phyloP scores from a whole-genome alignment of 1,140 invertebrate genomes.

The Eriocheir sinensis region DNA sequence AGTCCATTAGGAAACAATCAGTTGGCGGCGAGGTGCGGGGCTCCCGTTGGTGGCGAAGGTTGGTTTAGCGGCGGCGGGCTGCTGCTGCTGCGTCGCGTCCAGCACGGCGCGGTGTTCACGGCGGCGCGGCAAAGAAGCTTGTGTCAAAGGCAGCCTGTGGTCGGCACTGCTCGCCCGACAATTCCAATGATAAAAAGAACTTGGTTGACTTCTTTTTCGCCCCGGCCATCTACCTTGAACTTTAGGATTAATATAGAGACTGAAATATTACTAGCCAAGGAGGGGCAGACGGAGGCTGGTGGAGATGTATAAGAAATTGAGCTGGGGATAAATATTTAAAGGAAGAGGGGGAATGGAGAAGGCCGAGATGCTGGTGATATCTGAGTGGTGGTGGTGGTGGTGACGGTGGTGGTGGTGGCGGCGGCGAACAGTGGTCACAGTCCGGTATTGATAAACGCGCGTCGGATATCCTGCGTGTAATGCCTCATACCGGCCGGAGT shows the following conservation, averaged over 20 bases:
- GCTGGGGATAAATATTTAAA: neutral
- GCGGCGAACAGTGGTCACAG: slow-evolving; percentile 2
- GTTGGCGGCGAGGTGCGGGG: neutral
- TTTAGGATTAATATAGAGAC: slow-evolving; percentile 26
- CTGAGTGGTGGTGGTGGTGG: neutral
- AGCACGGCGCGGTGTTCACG: neutral
- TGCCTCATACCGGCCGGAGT: neutral
- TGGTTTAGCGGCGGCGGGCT: neutral
- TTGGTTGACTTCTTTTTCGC: neutral
- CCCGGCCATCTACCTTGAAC: neutral
- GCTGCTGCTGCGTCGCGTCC: neutral
- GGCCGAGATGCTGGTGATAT: neutral
- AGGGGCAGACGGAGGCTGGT: neutral
- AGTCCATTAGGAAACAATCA: neutral
- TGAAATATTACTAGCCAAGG: slow-evolving; percentile 3
- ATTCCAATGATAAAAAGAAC: neutral
- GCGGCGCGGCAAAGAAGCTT: neutral
- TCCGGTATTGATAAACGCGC: slow-evolving; percentile 36
- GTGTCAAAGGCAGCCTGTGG: slow-evolving; percentile 9
- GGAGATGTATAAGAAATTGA: slow-evolving; percentile 6
- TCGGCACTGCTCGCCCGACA: neutral
- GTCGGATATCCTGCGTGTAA: slow-evolving; percentile 61
- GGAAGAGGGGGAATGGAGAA: neutral
- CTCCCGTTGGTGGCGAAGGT: neutral
- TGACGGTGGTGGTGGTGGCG: neutral